Base-by-base conservation (phyloP, 1,140 invertebrate species). In the Drosophila auraria region DNA sequence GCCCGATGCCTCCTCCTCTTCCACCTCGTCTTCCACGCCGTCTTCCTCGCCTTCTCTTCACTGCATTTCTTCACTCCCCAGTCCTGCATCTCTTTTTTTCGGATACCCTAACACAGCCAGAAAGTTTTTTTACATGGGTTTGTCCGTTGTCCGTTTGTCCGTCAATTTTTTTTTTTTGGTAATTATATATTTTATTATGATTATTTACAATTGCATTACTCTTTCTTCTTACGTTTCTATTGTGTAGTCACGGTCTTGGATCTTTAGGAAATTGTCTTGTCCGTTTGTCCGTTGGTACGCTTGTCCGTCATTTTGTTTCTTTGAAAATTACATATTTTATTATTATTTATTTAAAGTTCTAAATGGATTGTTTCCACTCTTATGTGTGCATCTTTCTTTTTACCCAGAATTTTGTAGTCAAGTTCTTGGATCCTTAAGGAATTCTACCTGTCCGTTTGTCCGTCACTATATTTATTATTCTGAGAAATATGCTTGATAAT, bases 11-110 rank as follows among this genome's bases (percentile, higher is more conserved):
- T 11, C 33, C 9, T 33, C 33, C 9, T 33, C 33, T 33, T 33
- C 33, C 33, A 33, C 33, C 27, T 25, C 20, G 27, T 30, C 30
- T 30, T 6, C 30, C 30, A 6, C 30, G 0, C 20, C 20, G 30
- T 30, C 30, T 66, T 23, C 59, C 51, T 60, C 59, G 42, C 42
- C 77, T 57, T 40, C 65, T 49, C 59, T 44, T 25, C 17, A 49
- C 54, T 38, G 54, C 42, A 40, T 47, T 71, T 40, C 75, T 78
- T 25, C 66, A 33, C 27, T 17, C 38, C 33, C 30, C 40, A 23
- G 17, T 51, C 47, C 47, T 27, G 17, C 53, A 44, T 36, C 40
- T 64, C 33, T 40, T 50, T 23, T 23, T 17, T 5, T 38, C 8
- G 54, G 14, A 40, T 57, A 57, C 54, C 54, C 54, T 57, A 38